Conservation (phyloP, 2,113 vertebrate species). For the Mustela nigripes region DNA sequence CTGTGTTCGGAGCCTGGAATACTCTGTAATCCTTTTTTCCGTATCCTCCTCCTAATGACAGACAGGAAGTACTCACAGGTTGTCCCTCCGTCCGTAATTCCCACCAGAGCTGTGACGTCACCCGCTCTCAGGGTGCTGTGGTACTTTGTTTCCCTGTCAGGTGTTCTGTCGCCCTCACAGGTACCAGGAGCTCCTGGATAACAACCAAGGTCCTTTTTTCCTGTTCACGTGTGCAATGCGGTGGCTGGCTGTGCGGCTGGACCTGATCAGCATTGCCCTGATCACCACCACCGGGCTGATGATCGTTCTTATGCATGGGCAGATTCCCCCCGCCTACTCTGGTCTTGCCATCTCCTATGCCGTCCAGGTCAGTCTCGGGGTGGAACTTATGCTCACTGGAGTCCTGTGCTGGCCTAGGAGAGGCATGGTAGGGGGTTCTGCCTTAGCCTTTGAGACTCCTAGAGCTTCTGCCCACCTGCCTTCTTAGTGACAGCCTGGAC, state of each 20-base stretch:
- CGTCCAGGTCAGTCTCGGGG: constrained; percentile 90
- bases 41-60: neutral
- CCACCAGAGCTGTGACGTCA: neutral
- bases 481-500: neutral
- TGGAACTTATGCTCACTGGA: neutral
- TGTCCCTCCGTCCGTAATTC: neutral
- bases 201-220: constrained; percentile 95
- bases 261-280: constrained; percentile 94
- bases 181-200: constrained; percentile 95
- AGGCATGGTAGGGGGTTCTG: neutral
- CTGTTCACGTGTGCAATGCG: constrained; percentile 96
- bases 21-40: neutral
- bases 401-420: neutral
- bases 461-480: neutral
- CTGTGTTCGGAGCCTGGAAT: neutral
- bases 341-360: constrained; percentile 96
- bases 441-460: neutral
- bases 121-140: rapidly evolving
- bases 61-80: neutral
- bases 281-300: constrained; percentile 95
- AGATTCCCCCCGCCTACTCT: constrained; percentile 94
- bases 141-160: neutral
- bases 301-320: constrained; percentile 96
- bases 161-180: constrained; percentile 81
- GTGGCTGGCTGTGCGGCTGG: constrained; percentile 95